These are phyloP conservation scores for Exephanes ischioxanthus DNA, from an alignment of 2,888 invertebrate species.

Conservation along the genomic window DNA sequence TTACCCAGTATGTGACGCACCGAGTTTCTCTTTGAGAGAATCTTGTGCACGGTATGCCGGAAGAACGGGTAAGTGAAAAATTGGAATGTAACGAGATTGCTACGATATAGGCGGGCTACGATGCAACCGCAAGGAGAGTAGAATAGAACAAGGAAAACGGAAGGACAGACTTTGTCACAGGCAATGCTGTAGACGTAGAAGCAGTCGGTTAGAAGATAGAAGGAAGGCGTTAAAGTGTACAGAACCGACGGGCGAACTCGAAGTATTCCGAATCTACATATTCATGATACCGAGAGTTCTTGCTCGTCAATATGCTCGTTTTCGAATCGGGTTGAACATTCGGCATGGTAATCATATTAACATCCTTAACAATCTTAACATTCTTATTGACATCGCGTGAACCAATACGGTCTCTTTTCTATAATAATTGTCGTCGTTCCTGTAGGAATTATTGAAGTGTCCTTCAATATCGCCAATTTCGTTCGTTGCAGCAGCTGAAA, in stretches of 20 bases:
- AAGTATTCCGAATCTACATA: constrained; percentile 46
- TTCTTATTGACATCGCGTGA: no score
- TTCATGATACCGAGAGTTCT: constrained; percentile 35
- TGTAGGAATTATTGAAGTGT: no score
- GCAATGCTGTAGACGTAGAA: neutral
- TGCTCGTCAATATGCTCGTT: constrained; percentile 38
- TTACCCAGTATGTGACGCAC: constrained; percentile 1
- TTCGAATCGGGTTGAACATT: neutral
- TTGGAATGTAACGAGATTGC: constrained; percentile 49
- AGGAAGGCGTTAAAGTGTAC: constrained; percentile 24
- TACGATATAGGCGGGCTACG: constrained; percentile 4
- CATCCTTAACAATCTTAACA: neutral
- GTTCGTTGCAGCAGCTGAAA: no score
- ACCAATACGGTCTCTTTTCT: neutral
- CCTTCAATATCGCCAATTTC: no score
- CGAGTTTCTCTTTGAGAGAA: constrained; percentile 29
- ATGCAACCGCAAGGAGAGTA: constrained; percentile 31
- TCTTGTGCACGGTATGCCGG: constrained; percentile 22
- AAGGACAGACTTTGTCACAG: constrained; percentile 24
- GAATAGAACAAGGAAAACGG: constrained; percentile 26
- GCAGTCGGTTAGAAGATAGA: neutral
- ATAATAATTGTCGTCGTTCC: neutral
- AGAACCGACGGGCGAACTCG: constrained; percentile 34
- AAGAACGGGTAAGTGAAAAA: constrained; percentile 29
- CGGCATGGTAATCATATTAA: constrained; percentile 20